Conservation (phyloP, 2,888 invertebrate species). For the Metacarcinus magister region DNA sequence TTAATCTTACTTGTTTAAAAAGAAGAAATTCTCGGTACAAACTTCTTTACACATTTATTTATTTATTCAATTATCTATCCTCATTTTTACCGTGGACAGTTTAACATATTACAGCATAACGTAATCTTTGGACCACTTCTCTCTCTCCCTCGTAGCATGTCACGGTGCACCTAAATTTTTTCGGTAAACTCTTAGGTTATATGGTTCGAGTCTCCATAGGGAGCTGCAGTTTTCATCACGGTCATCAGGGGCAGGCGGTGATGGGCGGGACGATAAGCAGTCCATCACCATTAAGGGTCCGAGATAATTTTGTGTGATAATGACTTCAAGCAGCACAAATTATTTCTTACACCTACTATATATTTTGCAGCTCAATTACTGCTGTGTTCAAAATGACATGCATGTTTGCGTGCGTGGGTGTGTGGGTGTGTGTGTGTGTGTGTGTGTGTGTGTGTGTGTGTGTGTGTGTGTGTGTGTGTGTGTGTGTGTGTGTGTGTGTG, state of each 20-base stretch:
- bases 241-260: conserved; percentile 22
- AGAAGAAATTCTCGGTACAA: too few species aligned
- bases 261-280: conserved; percentile 55
- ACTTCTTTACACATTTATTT: background rate
- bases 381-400: background rate
- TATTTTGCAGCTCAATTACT: background rate
- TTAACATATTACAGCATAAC: background rate
- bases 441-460: background rate
- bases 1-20: too few species aligned
- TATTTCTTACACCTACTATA: background rate
- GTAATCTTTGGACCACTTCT: background rate
- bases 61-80: background rate
- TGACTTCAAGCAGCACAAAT: conserved; percentile 43
- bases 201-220: background rate
- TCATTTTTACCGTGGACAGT: background rate
- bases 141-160: background rate
- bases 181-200: background rate
- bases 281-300: conserved; percentile 55
- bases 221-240: conserved; percentile 1
- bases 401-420: background rate
- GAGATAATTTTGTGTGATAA: conserved; percentile 55
- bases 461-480: background rate
- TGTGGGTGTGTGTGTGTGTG: background rate
- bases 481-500: background rate
- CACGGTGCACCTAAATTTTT: background rate